phyloP scores from a whole-genome alignment of 1,140 invertebrate species.

The Bathynomus jamesi region DNA sequence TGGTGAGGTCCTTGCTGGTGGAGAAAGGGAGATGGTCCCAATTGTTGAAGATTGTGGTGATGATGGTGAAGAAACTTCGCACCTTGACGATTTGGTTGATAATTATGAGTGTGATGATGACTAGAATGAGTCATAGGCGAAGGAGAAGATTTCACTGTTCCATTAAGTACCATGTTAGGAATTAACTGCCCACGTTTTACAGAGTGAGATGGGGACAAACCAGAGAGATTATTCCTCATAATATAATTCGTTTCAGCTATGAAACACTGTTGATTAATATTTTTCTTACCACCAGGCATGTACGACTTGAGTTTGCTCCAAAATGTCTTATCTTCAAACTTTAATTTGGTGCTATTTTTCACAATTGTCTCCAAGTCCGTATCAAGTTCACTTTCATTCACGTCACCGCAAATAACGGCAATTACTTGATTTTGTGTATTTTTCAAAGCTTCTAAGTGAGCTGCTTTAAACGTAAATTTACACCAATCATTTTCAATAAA shows the following conservation, averaged over 20 bases:
- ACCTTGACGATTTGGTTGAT: background rate
- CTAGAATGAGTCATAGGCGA: slow-evolving; percentile 34
- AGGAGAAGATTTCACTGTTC: slow-evolving; percentile 21
- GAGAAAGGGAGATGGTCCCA: background rate
- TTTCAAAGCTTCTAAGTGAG: slow-evolving; percentile 39
- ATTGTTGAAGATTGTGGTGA: slow-evolving; percentile 23
- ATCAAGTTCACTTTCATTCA: slow-evolving; percentile 29
- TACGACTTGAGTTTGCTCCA: slow-evolving; percentile 28
- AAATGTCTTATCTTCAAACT: slow-evolving; percentile 34
- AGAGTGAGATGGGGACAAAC: slow-evolving; percentile 21
- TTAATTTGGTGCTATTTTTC: slow-evolving; percentile 25
- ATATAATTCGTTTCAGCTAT: slow-evolving; percentile 36
- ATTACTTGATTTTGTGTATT: slow-evolving; percentile 22
- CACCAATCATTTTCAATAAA: slow-evolving; percentile 60
- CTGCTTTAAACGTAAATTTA: slow-evolving; percentile 43
- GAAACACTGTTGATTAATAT: slow-evolving; percentile 25
- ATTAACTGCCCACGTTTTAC: slow-evolving; percentile 19
- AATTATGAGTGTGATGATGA: slow-evolving; percentile 36
- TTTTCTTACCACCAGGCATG: slow-evolving; percentile 17
- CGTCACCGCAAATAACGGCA: slow-evolving; percentile 29
- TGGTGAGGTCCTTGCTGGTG: background rate
- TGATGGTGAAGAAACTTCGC: slow-evolving; percentile 15
- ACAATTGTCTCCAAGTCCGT: slow-evolving; percentile 25
- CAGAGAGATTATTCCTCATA: slow-evolving; percentile 30
- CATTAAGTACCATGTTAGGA: slow-evolving; percentile 27